Conservation (phyloP, 2,797 vertebrate genomes). For the Graptemys geographica region DNA sequence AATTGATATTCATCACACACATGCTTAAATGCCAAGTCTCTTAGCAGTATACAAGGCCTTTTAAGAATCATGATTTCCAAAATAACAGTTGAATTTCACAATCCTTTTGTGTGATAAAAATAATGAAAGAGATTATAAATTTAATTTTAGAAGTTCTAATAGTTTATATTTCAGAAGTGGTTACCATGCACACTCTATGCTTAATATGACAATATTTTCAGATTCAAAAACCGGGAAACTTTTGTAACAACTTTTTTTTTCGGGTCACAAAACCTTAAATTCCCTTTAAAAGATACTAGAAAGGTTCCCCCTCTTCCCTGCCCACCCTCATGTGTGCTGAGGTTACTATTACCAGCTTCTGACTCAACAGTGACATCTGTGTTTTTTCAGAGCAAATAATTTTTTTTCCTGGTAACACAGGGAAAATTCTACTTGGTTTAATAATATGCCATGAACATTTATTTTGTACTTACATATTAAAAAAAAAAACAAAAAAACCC, state of each 20-base stretch:
- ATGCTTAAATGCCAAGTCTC: background rate
- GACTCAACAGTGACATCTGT: background rate
- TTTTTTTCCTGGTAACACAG: background rate
- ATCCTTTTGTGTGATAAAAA: background rate
- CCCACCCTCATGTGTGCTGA: background rate
- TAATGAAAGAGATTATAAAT: background rate
- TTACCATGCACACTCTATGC: too few species aligned
- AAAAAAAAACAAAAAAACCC: background rate
- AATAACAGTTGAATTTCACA: background rate
- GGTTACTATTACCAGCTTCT: background rate
- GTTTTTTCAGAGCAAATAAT: background rate
- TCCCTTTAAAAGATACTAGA: background rate
- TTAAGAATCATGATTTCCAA: background rate
- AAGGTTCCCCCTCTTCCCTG: fast-evolving
- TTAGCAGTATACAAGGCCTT: background rate
- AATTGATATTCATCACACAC: background rate
- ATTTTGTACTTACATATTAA: background rate
- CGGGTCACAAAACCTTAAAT: background rate
- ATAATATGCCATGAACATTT: background rate
- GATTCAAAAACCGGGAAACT: background rate
- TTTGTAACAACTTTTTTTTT: background rate
- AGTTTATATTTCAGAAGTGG: background rate
- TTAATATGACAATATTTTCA: background rate
- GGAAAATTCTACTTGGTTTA: background rate
- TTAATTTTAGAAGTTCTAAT: background rate